A percentile compares a stretch with the other conserved stretches of the same genome.
phyloP scores from a whole-genome alignment of 2,888 invertebrate genomes.

The Ichneumoninae sp. region DNA sequence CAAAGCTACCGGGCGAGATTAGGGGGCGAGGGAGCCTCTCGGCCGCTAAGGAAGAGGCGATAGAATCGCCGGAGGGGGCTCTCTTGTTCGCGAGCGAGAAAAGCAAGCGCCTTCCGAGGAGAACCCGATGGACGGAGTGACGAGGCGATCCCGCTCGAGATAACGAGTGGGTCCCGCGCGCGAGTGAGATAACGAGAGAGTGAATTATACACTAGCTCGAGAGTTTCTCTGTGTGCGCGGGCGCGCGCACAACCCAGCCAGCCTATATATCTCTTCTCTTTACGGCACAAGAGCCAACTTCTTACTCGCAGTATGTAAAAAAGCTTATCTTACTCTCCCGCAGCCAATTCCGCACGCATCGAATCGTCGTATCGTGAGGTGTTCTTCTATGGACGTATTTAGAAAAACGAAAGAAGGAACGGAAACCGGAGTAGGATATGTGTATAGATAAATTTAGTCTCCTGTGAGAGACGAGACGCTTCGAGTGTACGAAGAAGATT shows the following conservation, averaged over 20 bases:
- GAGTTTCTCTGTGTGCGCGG: conserved; percentile 16
- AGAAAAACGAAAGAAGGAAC: not conserved
- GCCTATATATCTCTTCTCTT: not conserved
- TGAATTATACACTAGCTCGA: conserved; percentile 56
- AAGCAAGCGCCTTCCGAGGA: conserved; percentile 17
- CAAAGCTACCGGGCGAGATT: not conserved
- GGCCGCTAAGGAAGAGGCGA: conserved; percentile 16
- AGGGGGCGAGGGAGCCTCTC: conserved; percentile 5
- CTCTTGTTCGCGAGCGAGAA: conserved; percentile 31
- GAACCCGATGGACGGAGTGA: conserved; percentile 62
- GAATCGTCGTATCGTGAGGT: not conserved
- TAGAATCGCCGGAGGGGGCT: conserved; percentile 53
- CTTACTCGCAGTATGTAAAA: not conserved
- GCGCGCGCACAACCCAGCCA: not conserved
- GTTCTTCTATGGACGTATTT: not conserved
- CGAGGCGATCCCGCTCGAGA: conserved; percentile 69
- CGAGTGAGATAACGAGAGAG: conserved; percentile 61
- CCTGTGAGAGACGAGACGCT: conserved; percentile 16
- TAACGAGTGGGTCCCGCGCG: conserved; percentile 57
- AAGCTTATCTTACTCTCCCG: not conserved
- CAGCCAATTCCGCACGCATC: not conserved
- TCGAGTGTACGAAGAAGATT: conserved; percentile 20
- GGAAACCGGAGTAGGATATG: conserved; percentile 47
- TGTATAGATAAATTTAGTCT: not conserved
- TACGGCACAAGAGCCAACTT: conserved; percentile 3